phyloP scores from a whole-genome alignment of 2,113 vertebrate genomes.

The Neodon shergylaensis region DNA sequence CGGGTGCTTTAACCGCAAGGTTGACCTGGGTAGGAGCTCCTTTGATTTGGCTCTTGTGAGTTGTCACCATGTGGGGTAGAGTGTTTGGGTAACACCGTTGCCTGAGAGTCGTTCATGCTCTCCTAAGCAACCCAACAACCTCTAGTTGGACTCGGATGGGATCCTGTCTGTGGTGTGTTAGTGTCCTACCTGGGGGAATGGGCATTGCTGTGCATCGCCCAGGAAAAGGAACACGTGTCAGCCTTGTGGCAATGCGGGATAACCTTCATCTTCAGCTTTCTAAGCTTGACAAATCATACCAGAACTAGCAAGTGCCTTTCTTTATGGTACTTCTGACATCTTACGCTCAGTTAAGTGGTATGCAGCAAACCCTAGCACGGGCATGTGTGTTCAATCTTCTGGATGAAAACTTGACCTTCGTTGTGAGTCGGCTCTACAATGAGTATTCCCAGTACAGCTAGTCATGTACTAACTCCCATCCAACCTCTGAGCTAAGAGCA shows the following conservation, averaged over 20 bases:
- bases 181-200: background rate
- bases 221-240: background rate
- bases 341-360: background rate
- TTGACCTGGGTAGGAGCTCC: too few species aligned
- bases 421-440: background rate
- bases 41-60: background rate
- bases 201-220: background rate
- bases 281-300: background rate
- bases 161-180: background rate
- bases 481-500: background rate
- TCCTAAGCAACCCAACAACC: background rate
- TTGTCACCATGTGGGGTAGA: background rate
- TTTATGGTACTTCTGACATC: background rate
- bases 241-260: background rate
- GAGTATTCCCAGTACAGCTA: background rate
- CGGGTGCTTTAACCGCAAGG: background rate
- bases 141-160: background rate
- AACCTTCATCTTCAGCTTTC: background rate
- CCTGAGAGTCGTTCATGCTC: background rate
- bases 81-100: background rate
- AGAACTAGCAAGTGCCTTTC: background rate
- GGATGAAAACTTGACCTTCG: background rate
- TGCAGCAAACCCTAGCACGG: background rate
- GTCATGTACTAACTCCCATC: background rate
- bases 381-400: background rate